Evolutionary conservation across 2,113 vertebrate genomes (phyloP).

Genomic region (Halichoeres trimaculatus): DNA sequence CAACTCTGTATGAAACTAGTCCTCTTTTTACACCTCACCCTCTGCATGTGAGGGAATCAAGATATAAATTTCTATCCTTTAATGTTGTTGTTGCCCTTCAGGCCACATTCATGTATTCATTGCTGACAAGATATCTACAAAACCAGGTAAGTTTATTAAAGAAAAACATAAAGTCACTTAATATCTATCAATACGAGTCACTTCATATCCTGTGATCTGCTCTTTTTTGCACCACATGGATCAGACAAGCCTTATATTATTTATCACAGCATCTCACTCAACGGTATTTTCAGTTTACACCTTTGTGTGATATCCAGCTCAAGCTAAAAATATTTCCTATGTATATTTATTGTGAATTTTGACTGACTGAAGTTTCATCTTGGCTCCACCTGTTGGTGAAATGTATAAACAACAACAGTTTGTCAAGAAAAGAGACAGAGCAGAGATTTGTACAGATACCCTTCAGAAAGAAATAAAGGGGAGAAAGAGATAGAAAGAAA

Average conservation of each 20-base stretch:
- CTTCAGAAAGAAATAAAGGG: too few species aligned
- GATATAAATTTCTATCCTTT: neutral
- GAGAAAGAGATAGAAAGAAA: too few species aligned
- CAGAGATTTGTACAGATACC: too few species aligned
- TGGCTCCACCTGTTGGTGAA: too few species aligned
- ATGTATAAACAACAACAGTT: too few species aligned
- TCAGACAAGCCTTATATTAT: neutral
- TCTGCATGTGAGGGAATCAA: neutral
- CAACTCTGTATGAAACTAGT: neutral
- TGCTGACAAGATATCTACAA: conserved; percentile 88
- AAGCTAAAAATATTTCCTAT: too few species aligned
- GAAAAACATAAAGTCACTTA: neutral
- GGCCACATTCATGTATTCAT: conserved; percentile 88
- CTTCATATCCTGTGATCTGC: neutral
- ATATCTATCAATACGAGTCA: neutral
- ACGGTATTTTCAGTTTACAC: too few species aligned
- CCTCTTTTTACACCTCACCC: neutral
- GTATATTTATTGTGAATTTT: too few species aligned
- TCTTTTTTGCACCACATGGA: neutral
- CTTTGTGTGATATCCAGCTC: too few species aligned
- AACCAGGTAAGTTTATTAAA: conserved; percentile 85
- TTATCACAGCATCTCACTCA: too few species aligned
- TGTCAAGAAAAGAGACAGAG: too few species aligned
- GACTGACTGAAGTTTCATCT: too few species aligned
- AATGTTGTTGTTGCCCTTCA: conserved; percentile 55